phyloP scores from a whole-genome alignment of 2,888 invertebrate genomes.

The Euzetes globulus region DNA sequence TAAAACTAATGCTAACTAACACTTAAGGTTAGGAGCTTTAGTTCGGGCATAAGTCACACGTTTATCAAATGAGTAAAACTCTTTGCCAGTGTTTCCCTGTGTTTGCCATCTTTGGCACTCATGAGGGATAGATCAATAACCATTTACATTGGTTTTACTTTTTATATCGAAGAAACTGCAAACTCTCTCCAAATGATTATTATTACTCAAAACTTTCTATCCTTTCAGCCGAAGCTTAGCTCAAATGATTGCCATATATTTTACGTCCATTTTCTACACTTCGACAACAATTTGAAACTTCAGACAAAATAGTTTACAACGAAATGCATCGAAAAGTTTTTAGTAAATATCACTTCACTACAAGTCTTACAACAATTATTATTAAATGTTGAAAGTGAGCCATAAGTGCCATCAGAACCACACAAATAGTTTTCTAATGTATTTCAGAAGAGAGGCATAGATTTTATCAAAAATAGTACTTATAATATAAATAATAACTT shows the following conservation, averaged over 20 bases:
- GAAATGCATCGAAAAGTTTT: constrained; percentile 14
- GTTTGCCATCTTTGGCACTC: neutral
- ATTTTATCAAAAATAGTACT: neutral
- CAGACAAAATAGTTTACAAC: neutral
- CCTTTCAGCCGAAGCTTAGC: neutral
- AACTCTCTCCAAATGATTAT: constrained; percentile 12
- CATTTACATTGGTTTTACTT: constrained; percentile 17
- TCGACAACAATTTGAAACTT: neutral
- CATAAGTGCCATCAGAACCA: neutral
- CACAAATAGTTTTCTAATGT: constrained; percentile 5
- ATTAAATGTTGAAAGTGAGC: neutral
- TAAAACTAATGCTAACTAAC: constrained; percentile 9
- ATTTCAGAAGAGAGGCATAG: neutral
- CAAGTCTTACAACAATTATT: neutral
- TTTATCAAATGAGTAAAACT: constrained; percentile 1
- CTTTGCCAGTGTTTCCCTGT: neutral
- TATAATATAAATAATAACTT: neutral
- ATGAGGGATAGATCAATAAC: constrained; percentile 17
- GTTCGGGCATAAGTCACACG: constrained; percentile 3
- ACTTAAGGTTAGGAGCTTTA: neutral
- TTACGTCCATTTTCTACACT: constrained; percentile 2
- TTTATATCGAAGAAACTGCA: neutral
- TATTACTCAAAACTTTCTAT: constrained; percentile 11
- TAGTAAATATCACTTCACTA: constrained; percentile 9
- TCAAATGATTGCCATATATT: constrained; percentile 16